Percentiles rank a stretch among this genome's conserved stretches.
Evolutionary conservation across 2,797 vertebrate genomes (phyloP).

Genomic region (Gymnoscopelus microlampas): DNA sequence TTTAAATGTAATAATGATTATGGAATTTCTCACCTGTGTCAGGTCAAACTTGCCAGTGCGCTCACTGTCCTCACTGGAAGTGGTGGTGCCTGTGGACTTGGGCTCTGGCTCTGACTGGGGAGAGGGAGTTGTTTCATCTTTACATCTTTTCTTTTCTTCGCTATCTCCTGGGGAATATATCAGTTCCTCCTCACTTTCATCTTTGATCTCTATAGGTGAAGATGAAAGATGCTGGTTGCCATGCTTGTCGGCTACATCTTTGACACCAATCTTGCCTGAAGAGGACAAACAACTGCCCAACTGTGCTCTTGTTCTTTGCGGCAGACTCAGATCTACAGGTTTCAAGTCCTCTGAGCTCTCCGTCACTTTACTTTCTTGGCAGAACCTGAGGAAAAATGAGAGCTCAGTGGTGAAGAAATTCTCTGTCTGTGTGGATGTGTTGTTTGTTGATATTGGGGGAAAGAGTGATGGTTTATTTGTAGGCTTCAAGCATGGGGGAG

Average conservation of each 20-base stretch:
- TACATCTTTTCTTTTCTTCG: background rate
- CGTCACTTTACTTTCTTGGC: background rate
- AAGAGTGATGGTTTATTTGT: background rate
- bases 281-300: background rate
- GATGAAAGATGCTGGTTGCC: background rate
- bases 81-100: slow-evolving; percentile 47
- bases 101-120: slow-evolving; percentile 31
- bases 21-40: slow-evolving; percentile 56
- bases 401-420: slow-evolving; percentile 76
- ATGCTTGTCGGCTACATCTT: background rate
- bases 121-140: slow-evolving; percentile 22
- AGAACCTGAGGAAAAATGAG: slow-evolving; percentile 65
- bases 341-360: background rate
- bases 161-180: background rate
- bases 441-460: slow-evolving; percentile 11
- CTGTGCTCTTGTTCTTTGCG: slow-evolving; percentile 55
- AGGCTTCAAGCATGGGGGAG: background rate
- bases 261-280: background rate
- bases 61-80: slow-evolving; percentile 73
- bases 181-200: background rate
- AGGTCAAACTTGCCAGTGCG: slow-evolving; percentile 54
- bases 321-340: slow-evolving; percentile 79
- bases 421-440: slow-evolving; percentile 79
- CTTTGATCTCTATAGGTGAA: background rate
- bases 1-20: background rate